A percentile compares a stretch with the other conserved stretches of the same genome.
Conservation (phyloP, 2,888 invertebrate species). For the Helobdella robusta region DNA sequence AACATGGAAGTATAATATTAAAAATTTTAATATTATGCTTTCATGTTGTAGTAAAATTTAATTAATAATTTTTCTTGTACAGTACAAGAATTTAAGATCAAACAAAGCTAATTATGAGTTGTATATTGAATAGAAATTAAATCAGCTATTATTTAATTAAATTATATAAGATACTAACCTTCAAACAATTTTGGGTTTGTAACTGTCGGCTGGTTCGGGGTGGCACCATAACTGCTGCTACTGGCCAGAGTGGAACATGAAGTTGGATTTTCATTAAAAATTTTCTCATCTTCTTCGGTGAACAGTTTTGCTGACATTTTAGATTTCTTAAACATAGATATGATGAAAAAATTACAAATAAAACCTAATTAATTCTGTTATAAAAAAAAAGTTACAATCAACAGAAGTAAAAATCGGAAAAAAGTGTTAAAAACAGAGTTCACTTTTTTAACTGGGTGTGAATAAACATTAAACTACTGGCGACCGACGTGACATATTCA, state of each 20-base stretch:
- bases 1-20: too few relatives aligned
- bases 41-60: too few relatives aligned
- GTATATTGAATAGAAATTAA: too few relatives aligned
- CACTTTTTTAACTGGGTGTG: too few relatives aligned
- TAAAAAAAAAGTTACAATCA: background rate
- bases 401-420: too few relatives aligned
- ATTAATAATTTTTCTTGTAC: too few relatives aligned
- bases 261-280: background rate
- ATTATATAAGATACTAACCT: conserved; percentile 7
- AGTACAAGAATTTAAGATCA: too few relatives aligned
- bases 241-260: background rate
- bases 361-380: background rate
- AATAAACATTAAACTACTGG: too few relatives aligned
- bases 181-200: background rate
- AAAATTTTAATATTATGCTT: too few relatives aligned
- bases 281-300: conserved; percentile 18
- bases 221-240: conserved; percentile 13
- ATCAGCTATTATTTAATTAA: background rate
- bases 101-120: too few relatives aligned
- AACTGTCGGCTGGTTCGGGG: background rate
- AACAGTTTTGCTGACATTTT: conserved; percentile 24
- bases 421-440: too few relatives aligned
- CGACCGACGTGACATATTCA: too few relatives aligned
- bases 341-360: background rate
- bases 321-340: conserved; percentile 8